These are phyloP conservation scores for Arbacia lixula DNA, from an alignment of 53 echinoderm and acorn worm genomes.

Conservation along the genomic window DNA sequence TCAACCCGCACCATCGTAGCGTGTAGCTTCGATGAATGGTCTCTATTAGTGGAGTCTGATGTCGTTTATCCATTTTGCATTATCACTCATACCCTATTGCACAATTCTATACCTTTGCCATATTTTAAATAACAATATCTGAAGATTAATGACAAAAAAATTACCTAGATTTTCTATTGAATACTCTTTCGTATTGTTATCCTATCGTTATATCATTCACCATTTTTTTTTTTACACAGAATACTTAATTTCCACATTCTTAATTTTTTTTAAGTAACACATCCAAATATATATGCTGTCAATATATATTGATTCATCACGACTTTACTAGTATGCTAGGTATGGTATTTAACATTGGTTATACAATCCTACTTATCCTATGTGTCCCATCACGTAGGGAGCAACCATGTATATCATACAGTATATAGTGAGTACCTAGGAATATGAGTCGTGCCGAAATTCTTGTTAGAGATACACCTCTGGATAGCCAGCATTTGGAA, in stretches of 20 bases:
- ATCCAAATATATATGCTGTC: conserved; percentile 41
- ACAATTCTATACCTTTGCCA: too few species aligned
- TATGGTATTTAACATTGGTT: not conserved
- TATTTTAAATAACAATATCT: too few species aligned
- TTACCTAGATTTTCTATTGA: too few species aligned
- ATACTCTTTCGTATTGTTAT: too few species aligned
- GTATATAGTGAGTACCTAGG: conserved; percentile 14
- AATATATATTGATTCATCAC: conserved; percentile 6
- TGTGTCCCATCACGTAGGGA: not conserved
- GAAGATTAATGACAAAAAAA: too few species aligned
- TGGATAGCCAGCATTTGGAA: too few species aligned
- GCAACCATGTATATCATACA: conserved; percentile 22
- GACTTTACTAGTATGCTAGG: not conserved
- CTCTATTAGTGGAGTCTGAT: not conserved
- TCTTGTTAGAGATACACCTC: too few species aligned
- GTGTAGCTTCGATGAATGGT: too few species aligned
- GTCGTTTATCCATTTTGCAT: too few species aligned
- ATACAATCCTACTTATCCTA: conserved; percentile 28
- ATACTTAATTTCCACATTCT: conserved; percentile 23
- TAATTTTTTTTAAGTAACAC: conserved; percentile 16
- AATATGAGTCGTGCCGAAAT: too few species aligned
- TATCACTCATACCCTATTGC: too few species aligned
- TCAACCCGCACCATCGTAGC: too few species aligned
- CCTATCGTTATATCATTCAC: not conserved
- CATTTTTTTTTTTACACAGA: conserved; percentile 6